Evolutionary conservation across 2,797 vertebrate genomes (phyloP).

Genomic region (Decapterus maruadsi): DNA sequence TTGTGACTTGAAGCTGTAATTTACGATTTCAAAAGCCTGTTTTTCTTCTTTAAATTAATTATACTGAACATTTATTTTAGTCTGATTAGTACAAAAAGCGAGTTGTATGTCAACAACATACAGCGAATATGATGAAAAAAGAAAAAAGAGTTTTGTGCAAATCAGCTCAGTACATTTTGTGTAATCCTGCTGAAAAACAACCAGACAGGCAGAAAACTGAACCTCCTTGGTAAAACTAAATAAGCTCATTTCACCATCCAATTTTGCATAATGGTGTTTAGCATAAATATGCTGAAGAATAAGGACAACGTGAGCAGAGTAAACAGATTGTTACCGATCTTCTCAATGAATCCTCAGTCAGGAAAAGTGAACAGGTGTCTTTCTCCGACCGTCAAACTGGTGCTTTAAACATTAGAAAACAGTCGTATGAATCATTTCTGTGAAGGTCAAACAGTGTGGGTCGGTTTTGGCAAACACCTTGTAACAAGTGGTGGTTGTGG

Average conservation of each 20-base stretch:
- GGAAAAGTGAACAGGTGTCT: neutral
- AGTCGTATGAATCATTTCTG: neutral
- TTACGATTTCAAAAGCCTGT: too few species aligned
- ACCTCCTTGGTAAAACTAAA: too few species aligned
- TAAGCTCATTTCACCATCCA: neutral
- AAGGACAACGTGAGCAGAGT: neutral
- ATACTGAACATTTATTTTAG: neutral
- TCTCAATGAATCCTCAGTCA: neutral
- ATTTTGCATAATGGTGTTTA: neutral
- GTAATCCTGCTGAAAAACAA: too few species aligned
- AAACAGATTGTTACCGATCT: neutral
- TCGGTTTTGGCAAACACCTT: neutral
- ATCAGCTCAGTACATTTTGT: too few species aligned
- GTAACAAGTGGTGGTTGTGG: conserved; percentile 15
- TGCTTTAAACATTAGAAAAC: neutral
- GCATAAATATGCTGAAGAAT: neutral
- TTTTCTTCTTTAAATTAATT: too few species aligned
- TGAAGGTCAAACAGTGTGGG: neutral
- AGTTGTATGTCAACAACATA: too few species aligned
- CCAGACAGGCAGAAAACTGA: too few species aligned
- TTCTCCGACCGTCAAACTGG: neutral
- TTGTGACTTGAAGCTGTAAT: too few species aligned
- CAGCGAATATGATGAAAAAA: too few species aligned
- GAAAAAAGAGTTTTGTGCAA: too few species aligned
- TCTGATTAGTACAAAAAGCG: neutral